Evolutionary conservation across 35 echinoderm and acorn worm genomes (phyloP), one percentile per base, ranked within the genome.

Genomic region (Apostichopus parvimensis): DNA sequence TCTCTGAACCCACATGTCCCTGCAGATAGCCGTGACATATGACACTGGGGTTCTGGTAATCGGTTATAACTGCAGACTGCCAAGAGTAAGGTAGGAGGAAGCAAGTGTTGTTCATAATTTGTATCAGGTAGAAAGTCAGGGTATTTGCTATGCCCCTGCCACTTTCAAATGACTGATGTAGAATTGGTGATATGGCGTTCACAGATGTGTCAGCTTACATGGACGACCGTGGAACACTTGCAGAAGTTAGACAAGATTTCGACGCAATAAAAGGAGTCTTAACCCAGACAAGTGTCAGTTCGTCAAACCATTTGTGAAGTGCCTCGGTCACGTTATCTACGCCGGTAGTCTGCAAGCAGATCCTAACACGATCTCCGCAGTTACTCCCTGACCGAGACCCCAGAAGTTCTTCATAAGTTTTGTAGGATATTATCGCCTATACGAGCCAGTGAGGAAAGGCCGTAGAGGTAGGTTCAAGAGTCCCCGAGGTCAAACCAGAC

Each of bases 141-240:
- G 95, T 2, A 80, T 96, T 4, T 87, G 65, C 18, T 92, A 96
- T 60, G 89, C 92, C 15, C 95, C 82, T 45, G 82, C 83, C 12
- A 96, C 95, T 8, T 96, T 96, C 57, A 88, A 96, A 71, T 57
- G 92, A 25, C n/a, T 93, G 4, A 96, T 96, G 95, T 92, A 96
- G 53, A 91, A 78, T 96, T 80, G 95, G 95, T 12, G 77, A 77
- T 18, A 90, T 93, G 86, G 55, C 79, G 14, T 78, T 75, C 56
- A 73, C 77, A 8, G 79, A 93, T 70, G 91, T 95, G 4, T 23
- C 93, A 23, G 91, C 93, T 3, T 95, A 95, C 61, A 24, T 95
- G 22, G 94, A 83, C 94, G 26, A 34, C 91, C 9, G 94, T 93
- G 17, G 92, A 95, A 34, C 94, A 95, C 87, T 64, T 91, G 10